Base-by-base conservation (phyloP, 2,113 vertebrate species). In the Dasyprocta punctata region DNA sequence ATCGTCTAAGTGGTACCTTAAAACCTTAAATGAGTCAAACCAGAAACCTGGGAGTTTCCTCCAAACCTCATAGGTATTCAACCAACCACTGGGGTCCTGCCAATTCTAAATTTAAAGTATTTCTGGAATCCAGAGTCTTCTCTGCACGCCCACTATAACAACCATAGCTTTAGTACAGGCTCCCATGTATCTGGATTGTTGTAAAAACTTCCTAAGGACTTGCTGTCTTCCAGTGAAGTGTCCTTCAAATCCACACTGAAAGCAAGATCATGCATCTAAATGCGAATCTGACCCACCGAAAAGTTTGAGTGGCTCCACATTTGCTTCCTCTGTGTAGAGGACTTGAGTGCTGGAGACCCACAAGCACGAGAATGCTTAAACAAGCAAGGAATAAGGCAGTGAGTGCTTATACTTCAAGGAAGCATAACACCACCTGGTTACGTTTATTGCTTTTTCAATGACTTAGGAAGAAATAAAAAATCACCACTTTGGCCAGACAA, bases 401-500 rank as follows among this genome's bases (percentile, higher is more conserved):
- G 24, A 63, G 41, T 49, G 61, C 17, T 83, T 38, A 1, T 67
- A 14, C 30, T 71, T 14, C 67, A 78, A 83, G 63, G 47, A 94
- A 86, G 71, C 5, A 0, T 5, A 85, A 52, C n/a, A 84, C 38
- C 78, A 60, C 58, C 58, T 80, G 44, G 9, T 56, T 67, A 14
- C 56, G 44, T 84, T 44, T 71, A 77, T 36, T 92, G 81, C 73
- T 88, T 90, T 91, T 92, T 89, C 78, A 30, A 73, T 44, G 56
- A 86, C 60, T 75, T 1, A 38, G n/a, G n/a, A 38, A 93, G 89
- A 78, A 19, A 80, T 33, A 36, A 58, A 82, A 80, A 60, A 60
- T 92, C 85, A 49, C 90, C 58, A 13, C 26, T 47, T 80, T 61
- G 26, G 60, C 92, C 90, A 82, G 86, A 90, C 89, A 93, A 96